A percentile compares a stretch with the other conserved stretches of the same genome.
Conservation (phyloP, 2,113 vertebrate genomes). For the Phalacrocorax carbo region DNA sequence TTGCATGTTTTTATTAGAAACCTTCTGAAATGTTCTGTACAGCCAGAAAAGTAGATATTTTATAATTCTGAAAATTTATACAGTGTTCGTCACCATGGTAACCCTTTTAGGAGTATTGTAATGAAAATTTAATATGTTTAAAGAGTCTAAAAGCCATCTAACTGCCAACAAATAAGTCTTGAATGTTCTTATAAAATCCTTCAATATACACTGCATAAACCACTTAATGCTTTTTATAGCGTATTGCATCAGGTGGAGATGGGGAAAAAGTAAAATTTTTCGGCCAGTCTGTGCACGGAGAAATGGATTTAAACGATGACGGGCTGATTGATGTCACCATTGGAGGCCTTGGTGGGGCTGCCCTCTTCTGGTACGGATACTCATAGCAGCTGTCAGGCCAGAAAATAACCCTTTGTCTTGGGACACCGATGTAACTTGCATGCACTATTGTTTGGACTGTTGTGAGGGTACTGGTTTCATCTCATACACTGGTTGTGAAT, state of each 20-base stretch:
- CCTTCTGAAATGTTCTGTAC: neutral
- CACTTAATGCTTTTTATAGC: slow-evolving; percentile 69
- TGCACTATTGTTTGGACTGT: neutral
- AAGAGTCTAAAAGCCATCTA: neutral
- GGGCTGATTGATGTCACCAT: slow-evolving; percentile 94
- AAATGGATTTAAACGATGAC: slow-evolving; percentile 93
- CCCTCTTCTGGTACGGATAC: slow-evolving; percentile 89
- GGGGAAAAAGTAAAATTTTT: slow-evolving; percentile 92
- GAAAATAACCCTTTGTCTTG: neutral
- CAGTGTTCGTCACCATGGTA: neutral
- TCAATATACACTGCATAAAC: neutral
- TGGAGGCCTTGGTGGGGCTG: slow-evolving; percentile 93
- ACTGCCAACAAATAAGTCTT: neutral
- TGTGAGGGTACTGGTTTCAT: neutral
- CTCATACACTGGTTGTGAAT: neutral
- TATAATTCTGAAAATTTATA: neutral
- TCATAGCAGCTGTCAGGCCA: neutral
- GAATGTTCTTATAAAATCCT: neutral
- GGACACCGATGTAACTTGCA: neutral
- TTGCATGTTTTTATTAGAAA: neutral
- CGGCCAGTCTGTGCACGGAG: slow-evolving; percentile 94
- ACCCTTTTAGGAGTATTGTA: neutral
- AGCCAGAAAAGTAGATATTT: neutral
- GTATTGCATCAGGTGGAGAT: slow-evolving; percentile 90
- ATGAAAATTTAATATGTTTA: neutral